A percentile compares a stretch with the other conserved stretches of the same genome.
phyloP scores from a whole-genome alignment of 2,113 vertebrate genomes.

The Vulpes ferrilata region DNA sequence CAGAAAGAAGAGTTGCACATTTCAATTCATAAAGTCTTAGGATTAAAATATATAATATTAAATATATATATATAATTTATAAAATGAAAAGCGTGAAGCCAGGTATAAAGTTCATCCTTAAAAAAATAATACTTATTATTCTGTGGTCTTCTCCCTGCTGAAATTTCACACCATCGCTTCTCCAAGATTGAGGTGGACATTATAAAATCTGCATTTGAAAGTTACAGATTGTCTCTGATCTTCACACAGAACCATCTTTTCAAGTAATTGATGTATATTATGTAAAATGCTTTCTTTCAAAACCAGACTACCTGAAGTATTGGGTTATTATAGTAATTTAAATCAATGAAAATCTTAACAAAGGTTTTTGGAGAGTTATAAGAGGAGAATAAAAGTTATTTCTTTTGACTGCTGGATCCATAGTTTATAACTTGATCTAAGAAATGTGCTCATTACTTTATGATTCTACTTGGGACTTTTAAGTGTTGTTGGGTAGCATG shows the following conservation, averaged over 20 bases:
- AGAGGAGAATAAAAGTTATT: constrained; percentile 77
- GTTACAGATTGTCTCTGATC: constrained; percentile 83
- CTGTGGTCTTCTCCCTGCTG: constrained; percentile 80
- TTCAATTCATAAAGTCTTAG: constrained; percentile 52
- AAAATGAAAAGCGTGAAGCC: constrained; percentile 68
- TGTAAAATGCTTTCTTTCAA: constrained; percentile 84
- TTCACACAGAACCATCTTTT: constrained; percentile 82
- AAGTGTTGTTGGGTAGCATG: not conserved
- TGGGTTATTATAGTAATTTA: constrained; percentile 75
- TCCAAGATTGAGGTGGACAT: constrained; percentile 80
- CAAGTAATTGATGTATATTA: constrained; percentile 87
- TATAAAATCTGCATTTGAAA: constrained; percentile 88
- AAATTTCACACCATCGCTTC: constrained; percentile 81
- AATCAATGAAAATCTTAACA: constrained; percentile 80
- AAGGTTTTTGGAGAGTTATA: constrained; percentile 74
- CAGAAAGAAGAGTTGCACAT: not conserved
- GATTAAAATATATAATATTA: constrained; percentile 36
- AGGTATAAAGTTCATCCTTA: constrained; percentile 61
- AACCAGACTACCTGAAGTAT: constrained; percentile 80
- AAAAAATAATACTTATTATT: constrained; percentile 71
- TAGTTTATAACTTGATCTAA: constrained; percentile 64
- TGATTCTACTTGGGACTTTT: constrained; percentile 29
- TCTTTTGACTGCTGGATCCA: constrained; percentile 64
- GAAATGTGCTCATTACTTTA: constrained; percentile 55
- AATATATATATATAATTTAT: not conserved